phyloP scores from a whole-genome alignment of 2,797 vertebrate species.

The Cossypha niveicapilla region DNA sequence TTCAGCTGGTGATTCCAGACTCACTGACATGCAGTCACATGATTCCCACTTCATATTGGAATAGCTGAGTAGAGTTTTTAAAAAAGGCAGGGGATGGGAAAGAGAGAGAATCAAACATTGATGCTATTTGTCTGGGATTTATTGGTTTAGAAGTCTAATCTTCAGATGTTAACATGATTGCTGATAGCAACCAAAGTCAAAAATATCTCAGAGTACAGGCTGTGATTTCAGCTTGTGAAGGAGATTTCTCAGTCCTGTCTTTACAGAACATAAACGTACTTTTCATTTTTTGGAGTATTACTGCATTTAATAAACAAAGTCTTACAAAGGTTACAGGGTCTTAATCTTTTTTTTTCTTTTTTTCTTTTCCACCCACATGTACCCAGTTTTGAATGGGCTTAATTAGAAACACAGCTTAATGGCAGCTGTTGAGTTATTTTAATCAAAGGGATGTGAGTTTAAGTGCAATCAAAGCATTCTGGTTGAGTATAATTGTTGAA shows the following conservation, averaged over 20 bases:
- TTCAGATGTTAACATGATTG: not conserved
- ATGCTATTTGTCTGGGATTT: not conserved
- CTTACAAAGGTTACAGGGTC: not conserved
- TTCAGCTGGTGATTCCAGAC: not conserved
- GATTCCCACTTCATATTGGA: not conserved
- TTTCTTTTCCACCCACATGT: not conserved
- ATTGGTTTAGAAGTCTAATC: not conserved
- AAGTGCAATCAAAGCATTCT: slow-evolving; percentile 61
- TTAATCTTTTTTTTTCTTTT: slow-evolving; percentile 7
- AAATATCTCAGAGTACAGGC: not conserved
- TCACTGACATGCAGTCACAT: not conserved
- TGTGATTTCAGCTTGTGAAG: not conserved
- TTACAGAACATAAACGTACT: not conserved
- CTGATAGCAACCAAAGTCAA: not conserved
- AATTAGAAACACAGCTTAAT: slow-evolving; percentile 55
- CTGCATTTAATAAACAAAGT: not conserved
- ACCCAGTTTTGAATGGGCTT: slow-evolving; percentile 22
- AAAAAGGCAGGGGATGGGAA: fast-evolving
- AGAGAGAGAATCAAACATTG: not conserved
- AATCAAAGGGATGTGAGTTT: slow-evolving; percentile 63
- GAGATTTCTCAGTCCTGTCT: not conserved
- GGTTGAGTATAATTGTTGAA: slow-evolving; percentile 70
- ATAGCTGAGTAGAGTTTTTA: not conserved
- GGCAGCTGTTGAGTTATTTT: slow-evolving; percentile 67
- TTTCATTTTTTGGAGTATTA: not conserved